phyloP scores from a whole-genome alignment of 2,888 invertebrate species.

The Tetranychus piercei region DNA sequence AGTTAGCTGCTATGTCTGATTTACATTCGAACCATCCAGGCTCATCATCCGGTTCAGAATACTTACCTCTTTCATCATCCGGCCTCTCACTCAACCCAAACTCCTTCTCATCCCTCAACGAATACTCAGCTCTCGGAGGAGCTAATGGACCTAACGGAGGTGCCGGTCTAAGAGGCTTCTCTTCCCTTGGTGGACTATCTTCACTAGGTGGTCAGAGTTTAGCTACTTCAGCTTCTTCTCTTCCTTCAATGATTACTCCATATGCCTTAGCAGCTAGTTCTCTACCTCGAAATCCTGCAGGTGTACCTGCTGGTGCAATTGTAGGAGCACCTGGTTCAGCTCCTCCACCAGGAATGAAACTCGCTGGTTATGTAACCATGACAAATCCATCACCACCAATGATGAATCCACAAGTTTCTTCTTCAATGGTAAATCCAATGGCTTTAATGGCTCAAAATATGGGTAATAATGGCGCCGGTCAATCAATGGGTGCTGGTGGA shows the following conservation, averaged over 20 bases:
- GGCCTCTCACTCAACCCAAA: not conserved
- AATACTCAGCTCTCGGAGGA: not conserved
- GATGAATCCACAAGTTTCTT: conserved; percentile 11
- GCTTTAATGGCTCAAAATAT: conserved; percentile 10
- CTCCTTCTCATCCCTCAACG: not conserved
- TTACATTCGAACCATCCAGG: conserved; percentile 7
- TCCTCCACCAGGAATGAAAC: conserved; percentile 16
- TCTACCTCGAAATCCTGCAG: not conserved
- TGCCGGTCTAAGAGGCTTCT: not conserved
- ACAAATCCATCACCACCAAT: conserved; percentile 9
- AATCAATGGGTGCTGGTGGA: conserved; percentile 3
- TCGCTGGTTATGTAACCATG: conserved; percentile 16
- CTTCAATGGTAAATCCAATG: conserved; percentile 19
- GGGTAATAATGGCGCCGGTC: not conserved
- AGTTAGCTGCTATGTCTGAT: conserved; percentile 4
- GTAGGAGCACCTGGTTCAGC: conserved; percentile 13
- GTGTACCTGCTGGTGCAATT: conserved; percentile 14
- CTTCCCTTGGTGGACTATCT: not conserved
- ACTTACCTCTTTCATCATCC: conserved; percentile 2
- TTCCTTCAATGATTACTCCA: not conserved
- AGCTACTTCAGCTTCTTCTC: not conserved
- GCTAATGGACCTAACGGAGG: not conserved
- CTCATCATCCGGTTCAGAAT: not conserved
- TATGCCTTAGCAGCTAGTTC: not conserved
- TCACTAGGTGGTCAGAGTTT: not conserved